A percentile compares a stretch with the other conserved stretches of the same genome.
These are phyloP conservation scores for Astatoreochromis straeleni DNA, from an alignment of 2,113 vertebrate species.

Conservation along the genomic window DNA sequence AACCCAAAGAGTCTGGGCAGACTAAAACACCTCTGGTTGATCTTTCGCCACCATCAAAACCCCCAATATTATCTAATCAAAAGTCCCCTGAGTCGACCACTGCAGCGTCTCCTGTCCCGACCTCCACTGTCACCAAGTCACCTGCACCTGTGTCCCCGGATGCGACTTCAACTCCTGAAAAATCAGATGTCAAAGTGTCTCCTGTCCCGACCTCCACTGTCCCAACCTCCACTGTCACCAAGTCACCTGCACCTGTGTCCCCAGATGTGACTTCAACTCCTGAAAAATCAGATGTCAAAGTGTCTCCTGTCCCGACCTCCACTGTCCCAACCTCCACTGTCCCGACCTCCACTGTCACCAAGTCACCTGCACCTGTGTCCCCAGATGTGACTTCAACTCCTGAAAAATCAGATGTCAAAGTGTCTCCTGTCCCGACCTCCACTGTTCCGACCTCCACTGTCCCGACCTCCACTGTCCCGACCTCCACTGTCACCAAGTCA, in stretches of 20 bases:
- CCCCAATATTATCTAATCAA: not conserved
- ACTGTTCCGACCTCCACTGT: fast-evolving
- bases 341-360: too few species aligned
- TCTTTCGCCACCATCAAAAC: not conserved
- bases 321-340: not conserved
- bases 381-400: fast-evolving
- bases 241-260: not conserved
- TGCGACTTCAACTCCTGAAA: not conserved
- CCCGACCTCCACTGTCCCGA: fast-evolving
- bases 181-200: not conserved
- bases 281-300: not conserved
- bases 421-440: fast-evolving
- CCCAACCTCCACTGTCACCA: not conserved
- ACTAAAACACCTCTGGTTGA: not conserved
- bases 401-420: not conserved
- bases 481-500: fast-evolving
- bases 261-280: fast-evolving
- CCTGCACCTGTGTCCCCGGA: fast-evolving
- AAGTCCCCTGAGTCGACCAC: not conserved
- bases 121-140: not conserved
- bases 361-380: not conserved
- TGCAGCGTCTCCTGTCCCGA: not conserved
- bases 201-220: fast-evolving
- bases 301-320: not conserved
- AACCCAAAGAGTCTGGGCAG: not conserved